These are phyloP conservation scores for Trididemnum miniatum DNA, from an alignment of 23 tunicate species.

Conservation along the genomic window DNA sequence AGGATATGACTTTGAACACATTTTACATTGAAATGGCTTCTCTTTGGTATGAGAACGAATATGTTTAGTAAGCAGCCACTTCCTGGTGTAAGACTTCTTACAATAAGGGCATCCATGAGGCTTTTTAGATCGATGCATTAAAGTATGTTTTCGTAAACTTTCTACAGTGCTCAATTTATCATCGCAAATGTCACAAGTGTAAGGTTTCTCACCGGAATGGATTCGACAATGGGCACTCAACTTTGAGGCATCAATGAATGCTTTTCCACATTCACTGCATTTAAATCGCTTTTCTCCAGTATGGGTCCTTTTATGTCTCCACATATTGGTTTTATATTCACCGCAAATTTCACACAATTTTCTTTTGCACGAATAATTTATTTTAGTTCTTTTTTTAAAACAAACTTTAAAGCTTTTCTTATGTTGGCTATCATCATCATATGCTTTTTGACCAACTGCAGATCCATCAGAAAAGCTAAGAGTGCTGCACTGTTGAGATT, in stretches of 20 bases:
- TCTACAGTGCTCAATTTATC: neutral
- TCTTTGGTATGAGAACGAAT: neutral
- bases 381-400: too few species aligned
- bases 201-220: neutral
- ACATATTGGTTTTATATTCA: neutral
- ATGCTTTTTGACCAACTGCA: too few species aligned
- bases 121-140: neutral
- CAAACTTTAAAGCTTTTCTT: too few species aligned
- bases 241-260: neutral
- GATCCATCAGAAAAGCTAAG: too few species aligned
- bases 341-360: neutral
- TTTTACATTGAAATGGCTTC: neutral
- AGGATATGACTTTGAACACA: neutral
- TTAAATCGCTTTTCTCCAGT: constrained; percentile 1
- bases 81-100: neutral
- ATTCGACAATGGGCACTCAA: neutral
- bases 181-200: neutral
- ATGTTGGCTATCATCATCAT: too few species aligned
- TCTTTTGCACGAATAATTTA: too few species aligned
- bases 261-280: neutral
- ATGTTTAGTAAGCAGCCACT: neutral
- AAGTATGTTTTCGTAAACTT: neutral
- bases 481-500: too few species aligned
- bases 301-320: neutral
- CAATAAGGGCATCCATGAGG: neutral